These are phyloP conservation scores for Heliconius himera DNA, from an alignment of 1,140 invertebrate species.

Conservation along the genomic window DNA sequence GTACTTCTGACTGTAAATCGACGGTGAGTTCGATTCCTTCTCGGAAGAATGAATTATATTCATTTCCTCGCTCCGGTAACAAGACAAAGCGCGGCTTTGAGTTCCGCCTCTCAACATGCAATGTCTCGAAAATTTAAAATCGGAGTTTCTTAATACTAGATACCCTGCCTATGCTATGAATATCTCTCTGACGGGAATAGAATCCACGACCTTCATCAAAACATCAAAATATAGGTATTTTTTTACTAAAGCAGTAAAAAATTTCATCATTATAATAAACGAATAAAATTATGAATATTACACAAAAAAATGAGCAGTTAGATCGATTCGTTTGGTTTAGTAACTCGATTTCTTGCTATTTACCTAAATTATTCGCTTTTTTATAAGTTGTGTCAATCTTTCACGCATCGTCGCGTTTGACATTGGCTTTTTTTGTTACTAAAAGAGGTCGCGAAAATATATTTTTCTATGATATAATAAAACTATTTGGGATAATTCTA, in stretches of 20 bases:
- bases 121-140: too few relatives aligned
- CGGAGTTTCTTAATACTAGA: too few relatives aligned
- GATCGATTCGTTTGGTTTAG: conserved; percentile 57
- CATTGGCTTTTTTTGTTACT: conserved; percentile 70
- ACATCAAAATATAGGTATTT: too few relatives aligned
- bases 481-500: conserved; percentile 37
- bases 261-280: background rate
- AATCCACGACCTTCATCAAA: too few relatives aligned
- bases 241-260: background rate
- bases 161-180: too few relatives aligned
- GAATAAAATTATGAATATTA: conserved; percentile 52
- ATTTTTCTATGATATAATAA: conserved; percentile 60
- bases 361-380: conserved; percentile 75
- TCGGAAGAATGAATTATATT: too few relatives aligned
- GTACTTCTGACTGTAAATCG: too few relatives aligned
- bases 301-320: conserved; percentile 52
- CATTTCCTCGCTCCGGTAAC: too few relatives aligned
- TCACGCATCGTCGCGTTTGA: conserved; percentile 71
- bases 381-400: conserved; percentile 69
- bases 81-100: too few relatives aligned
- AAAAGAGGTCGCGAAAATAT: conserved; percentile 58
- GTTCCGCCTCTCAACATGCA: too few relatives aligned
- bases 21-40: too few relatives aligned
- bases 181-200: too few relatives aligned
- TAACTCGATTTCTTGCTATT: conserved; percentile 77